A percentile compares a stretch with the other conserved stretches of the same genome.
phyloP scores from a whole-genome alignment of 2,888 invertebrate species.

The Rhaphigaster nebulosa region DNA sequence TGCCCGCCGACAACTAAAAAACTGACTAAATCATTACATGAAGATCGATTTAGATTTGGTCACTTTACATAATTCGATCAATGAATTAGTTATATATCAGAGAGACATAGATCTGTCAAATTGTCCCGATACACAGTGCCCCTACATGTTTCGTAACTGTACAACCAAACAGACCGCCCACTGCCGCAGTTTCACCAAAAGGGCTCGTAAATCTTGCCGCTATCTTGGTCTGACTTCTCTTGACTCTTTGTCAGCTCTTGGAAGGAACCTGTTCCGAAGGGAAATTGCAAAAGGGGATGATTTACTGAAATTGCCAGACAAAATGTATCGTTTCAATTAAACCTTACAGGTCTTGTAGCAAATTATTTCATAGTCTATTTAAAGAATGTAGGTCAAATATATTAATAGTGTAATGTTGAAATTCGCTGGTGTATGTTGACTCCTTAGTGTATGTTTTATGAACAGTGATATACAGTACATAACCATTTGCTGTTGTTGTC shows the following conservation, averaged over 20 bases:
- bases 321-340: neutral
- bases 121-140: neutral
- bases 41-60: neutral
- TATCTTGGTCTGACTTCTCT: neutral
- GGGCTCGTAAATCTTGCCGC: constrained; percentile 10
- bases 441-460: too few relatives aligned
- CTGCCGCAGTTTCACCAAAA: neutral
- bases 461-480: too few relatives aligned
- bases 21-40: neutral
- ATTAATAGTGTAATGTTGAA: too few relatives aligned
- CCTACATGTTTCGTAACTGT: neutral
- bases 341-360: neutral
- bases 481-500: too few relatives aligned
- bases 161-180: constrained; percentile 15
- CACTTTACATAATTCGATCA: neutral
- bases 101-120: neutral
- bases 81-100: constrained; percentile 14
- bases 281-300: constrained; percentile 30
- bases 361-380: too few relatives aligned
- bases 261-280: constrained; percentile 4
- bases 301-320: neutral
- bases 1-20: too few relatives aligned
- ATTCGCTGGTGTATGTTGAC: too few relatives aligned
- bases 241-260: neutral
- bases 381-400: too few relatives aligned